A percentile compares a stretch with the other conserved stretches of the same genome.
phyloP scores from a whole-genome alignment of 2,113 vertebrate genomes.

The Salvelinus namaycush region DNA sequence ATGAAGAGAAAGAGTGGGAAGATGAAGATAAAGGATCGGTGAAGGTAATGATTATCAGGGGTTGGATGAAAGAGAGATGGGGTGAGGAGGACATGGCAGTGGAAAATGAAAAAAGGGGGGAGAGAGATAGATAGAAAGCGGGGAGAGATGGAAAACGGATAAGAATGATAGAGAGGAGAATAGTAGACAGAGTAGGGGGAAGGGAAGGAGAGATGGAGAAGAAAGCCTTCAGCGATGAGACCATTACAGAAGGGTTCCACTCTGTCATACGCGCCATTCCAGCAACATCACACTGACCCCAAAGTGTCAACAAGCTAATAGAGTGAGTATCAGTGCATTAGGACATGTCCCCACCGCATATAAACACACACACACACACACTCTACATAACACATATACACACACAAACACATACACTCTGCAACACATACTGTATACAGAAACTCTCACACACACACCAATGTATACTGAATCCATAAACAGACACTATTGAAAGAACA shows the following conservation, averaged over 20 bases:
- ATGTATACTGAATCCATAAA: background rate
- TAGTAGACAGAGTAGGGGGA: conserved; percentile 33
- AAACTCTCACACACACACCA: background rate
- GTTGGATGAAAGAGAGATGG: conserved; percentile 26
- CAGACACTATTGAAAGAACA: background rate
- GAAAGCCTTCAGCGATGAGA: conserved; percentile 67
- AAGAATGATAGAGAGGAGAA: conserved; percentile 39
- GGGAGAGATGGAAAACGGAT: conserved; percentile 7
- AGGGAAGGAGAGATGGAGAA: background rate
- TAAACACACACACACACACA: conserved; percentile 1
- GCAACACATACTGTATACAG: background rate
- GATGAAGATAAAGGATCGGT: conserved; percentile 45
- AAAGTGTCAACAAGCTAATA: conserved; percentile 79
- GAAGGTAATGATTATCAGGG: conserved; percentile 40
- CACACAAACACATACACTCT: background rate
- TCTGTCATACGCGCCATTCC: conserved; percentile 74
- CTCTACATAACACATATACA: background rate
- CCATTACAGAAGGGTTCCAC: conserved; percentile 78
- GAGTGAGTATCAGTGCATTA: conserved; percentile 71
- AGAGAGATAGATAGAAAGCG: background rate
- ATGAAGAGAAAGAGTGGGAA: conserved; percentile 13
- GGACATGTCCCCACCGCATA: conserved; percentile 37
- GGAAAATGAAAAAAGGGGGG: conserved; percentile 8
- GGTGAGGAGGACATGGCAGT: background rate
- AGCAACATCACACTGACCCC: conserved; percentile 71